Evolutionary conservation across 2,797 vertebrate species (phyloP).

Genomic region (Bovichtus diacanthus): DNA sequence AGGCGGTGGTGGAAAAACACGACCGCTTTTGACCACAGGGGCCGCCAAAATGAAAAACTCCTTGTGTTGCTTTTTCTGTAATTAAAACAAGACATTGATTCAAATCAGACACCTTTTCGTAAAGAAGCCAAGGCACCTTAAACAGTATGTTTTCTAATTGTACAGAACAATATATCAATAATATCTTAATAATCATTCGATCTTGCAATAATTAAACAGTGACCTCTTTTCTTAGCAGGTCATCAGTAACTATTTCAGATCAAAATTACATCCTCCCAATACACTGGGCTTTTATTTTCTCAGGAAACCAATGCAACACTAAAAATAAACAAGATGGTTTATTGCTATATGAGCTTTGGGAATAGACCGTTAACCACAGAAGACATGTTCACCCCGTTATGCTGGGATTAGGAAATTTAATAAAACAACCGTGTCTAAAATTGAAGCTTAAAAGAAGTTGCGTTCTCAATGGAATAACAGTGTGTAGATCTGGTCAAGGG

Average conservation of each 20-base stretch:
- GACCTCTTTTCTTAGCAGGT: conserved; percentile 47
- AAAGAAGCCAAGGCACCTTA: neutral
- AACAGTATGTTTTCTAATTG: neutral
- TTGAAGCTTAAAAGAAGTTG: conserved; percentile 19
- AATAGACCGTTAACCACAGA: conserved; percentile 48
- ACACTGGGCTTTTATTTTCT: conserved; percentile 50
- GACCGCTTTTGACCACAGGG: too few species aligned
- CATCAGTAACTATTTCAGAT: conserved; percentile 39
- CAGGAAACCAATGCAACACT: conserved; percentile 54
- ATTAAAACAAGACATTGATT: neutral
- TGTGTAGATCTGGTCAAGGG: conserved; percentile 19
- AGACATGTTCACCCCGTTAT: conserved; percentile 29
- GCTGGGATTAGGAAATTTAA: conserved; percentile 52
- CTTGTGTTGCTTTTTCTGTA: neutral
- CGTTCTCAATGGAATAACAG: conserved; percentile 39
- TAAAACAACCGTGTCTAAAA: conserved; percentile 44
- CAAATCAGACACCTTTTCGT: neutral
- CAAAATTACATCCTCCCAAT: conserved; percentile 36
- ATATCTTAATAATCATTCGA: neutral
- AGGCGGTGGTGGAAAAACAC: too few species aligned
- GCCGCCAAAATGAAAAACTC: too few species aligned
- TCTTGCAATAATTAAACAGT: conserved; percentile 33
- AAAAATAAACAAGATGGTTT: conserved; percentile 53
- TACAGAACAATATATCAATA: neutral
- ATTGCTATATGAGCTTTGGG: conserved; percentile 49